Percentiles rank a stretch among this genome's conserved stretches.
Evolutionary conservation across 2,113 vertebrate species (phyloP).

Genomic region (Prietella phreatophila): DNA sequence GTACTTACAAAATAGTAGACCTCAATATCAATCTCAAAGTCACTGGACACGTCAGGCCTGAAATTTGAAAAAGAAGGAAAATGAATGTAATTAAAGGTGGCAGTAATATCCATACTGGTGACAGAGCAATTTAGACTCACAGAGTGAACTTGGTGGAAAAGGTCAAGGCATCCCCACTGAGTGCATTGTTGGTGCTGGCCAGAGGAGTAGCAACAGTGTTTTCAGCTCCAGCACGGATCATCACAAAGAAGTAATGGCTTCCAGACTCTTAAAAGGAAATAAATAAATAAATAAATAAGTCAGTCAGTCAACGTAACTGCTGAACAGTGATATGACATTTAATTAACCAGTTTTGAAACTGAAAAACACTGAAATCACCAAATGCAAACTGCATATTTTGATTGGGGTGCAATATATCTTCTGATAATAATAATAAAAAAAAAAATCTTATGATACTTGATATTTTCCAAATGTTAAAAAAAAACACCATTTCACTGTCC

Average conservation of each 20-base stretch:
- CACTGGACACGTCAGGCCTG: slow-evolving; percentile 84
- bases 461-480: background rate
- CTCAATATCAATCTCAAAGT: slow-evolving; percentile 88
- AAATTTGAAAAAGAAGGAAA: slow-evolving; percentile 9
- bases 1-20: slow-evolving; percentile 89
- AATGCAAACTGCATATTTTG: background rate
- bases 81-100: background rate
- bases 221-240: slow-evolving; percentile 85
- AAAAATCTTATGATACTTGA: background rate
- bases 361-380: background rate
- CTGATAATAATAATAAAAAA: background rate
- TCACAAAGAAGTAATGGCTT: slow-evolving; percentile 87
- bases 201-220: slow-evolving; percentile 87
- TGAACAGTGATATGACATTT: background rate
- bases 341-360: background rate
- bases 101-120: background rate
- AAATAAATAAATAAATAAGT: background rate
- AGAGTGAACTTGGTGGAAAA: slow-evolving; percentile 86
- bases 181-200: slow-evolving; percentile 77
- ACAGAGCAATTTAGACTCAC: slow-evolving; percentile 70
- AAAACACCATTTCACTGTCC: background rate
- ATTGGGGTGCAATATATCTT: background rate
- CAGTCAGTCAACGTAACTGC: background rate
- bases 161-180: slow-evolving; percentile 87
- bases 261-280: slow-evolving; percentile 74